Conservation (phyloP, 2,113 vertebrate species). For the Vanacampus margaritifer region DNA sequence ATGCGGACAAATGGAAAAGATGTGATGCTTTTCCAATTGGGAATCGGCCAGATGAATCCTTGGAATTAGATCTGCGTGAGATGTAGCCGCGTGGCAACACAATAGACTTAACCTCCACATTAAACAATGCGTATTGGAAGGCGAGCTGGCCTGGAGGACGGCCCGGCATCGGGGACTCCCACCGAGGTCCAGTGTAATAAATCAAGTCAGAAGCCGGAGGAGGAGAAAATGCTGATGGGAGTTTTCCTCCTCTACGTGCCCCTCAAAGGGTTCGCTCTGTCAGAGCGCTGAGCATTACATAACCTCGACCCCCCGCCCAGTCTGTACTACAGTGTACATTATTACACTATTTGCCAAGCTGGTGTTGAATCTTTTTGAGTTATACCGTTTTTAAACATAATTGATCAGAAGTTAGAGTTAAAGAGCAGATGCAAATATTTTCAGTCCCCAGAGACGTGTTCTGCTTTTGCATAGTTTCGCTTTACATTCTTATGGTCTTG, state of each 20-base stretch:
- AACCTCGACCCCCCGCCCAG: slow-evolving; percentile 29
- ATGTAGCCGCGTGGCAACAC: slow-evolving; percentile 7
- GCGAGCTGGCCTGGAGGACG: slow-evolving; percentile 41
- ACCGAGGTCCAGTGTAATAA: slow-evolving; percentile 52
- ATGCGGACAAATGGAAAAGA: slow-evolving; percentile 25
- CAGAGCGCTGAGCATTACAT: slow-evolving; percentile 43
- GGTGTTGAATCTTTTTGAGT: slow-evolving; percentile 21
- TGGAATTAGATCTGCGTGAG: slow-evolving; percentile 23
- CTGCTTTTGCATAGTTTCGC: slow-evolving; percentile 19
- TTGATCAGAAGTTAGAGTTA: not conserved
- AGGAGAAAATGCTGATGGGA: slow-evolving; percentile 68
- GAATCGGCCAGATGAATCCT: slow-evolving; percentile 38
- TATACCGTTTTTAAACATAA: slow-evolving; percentile 1
- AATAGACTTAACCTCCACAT: slow-evolving; percentile 19
- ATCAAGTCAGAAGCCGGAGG: slow-evolving; percentile 60
- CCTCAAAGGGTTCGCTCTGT: slow-evolving; percentile 46
- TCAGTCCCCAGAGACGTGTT: slow-evolving; percentile 15
- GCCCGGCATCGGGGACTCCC: slow-evolving; percentile 61
- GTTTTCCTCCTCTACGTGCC: slow-evolving; percentile 51
- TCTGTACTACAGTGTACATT: slow-evolving; percentile 18
- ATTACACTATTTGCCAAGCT: slow-evolving; percentile 21
- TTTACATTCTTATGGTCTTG: not conserved
- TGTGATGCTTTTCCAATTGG: slow-evolving; percentile 27
- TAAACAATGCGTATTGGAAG: slow-evolving; percentile 32
- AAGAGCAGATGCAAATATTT: slow-evolving; percentile 14